Evolutionary conservation across 2,113 vertebrate genomes (phyloP).

Genomic region (Zapus hudsonius): DNA sequence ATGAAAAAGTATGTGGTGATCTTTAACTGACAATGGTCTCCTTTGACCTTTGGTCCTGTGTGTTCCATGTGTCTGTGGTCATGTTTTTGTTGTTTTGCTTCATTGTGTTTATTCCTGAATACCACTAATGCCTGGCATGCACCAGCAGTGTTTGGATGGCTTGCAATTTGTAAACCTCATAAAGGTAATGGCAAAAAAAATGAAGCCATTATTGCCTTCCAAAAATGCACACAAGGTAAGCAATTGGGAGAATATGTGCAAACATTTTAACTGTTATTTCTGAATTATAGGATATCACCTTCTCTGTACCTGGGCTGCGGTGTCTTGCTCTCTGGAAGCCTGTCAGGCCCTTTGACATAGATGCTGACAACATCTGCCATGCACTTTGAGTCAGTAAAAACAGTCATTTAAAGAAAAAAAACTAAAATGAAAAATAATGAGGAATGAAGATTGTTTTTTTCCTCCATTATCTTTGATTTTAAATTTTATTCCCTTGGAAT

Average conservation of each 20-base stretch:
- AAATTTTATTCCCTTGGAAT: slow-evolving; percentile 64
- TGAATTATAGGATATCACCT: slow-evolving; percentile 1
- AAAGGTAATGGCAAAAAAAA: neutral
- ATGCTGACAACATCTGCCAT: slow-evolving; percentile 47
- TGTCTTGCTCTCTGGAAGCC: slow-evolving; percentile 27
- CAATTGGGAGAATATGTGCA: slow-evolving; percentile 34
- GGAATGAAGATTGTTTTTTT: slow-evolving; percentile 39
- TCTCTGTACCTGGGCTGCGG: neutral
- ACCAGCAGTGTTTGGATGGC: neutral
- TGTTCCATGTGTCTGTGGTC: neutral
- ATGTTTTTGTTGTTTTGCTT: neutral
- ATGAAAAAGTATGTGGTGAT: neutral
- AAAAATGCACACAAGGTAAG: slow-evolving; percentile 24
- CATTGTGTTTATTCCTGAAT: neutral
- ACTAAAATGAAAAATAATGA: slow-evolving; percentile 67
- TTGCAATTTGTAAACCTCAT: neutral
- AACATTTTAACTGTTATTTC: slow-evolving; percentile 1
- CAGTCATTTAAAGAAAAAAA: slow-evolving; percentile 56
- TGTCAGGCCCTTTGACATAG: slow-evolving; percentile 65
- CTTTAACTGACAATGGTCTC: neutral
- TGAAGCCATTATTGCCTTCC: neutral
- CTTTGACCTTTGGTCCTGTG: neutral
- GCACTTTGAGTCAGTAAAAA: slow-evolving; percentile 60
- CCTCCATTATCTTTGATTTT: slow-evolving; percentile 31
- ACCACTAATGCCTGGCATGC: neutral